Evolutionary conservation across 2,113 vertebrate species (phyloP), one percentile per base, ranked within the genome.

Genomic region (Pipa parva): DNA sequence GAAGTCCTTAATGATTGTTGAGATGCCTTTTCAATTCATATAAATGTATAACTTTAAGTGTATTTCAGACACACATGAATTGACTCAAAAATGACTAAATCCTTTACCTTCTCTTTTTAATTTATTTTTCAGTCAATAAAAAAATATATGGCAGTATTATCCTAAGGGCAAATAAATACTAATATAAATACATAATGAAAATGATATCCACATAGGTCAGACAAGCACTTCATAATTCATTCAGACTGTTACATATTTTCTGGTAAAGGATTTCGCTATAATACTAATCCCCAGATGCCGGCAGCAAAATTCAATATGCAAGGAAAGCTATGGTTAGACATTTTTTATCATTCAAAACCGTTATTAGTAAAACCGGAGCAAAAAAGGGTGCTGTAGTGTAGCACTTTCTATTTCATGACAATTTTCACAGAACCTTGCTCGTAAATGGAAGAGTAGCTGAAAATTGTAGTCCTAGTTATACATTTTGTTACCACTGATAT

Each of bases 221-320:
- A 59, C 11, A 13, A 59, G 27, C 58, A 45, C 26, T 45, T 57
- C 20, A 57, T 28, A 57, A 28, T 36, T 58, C 31, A 37, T 29
- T 27, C 58, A 59, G 24, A 42, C 22, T 59, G 27, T 45, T n/a
- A 8, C 13, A n/a, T 24, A 59, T 59, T 59, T 59, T 21, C 24
- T 42, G 22, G 2, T 59, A 24, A 59, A 42, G 37, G 15, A 22
- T 25, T 36, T 20, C 15, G 45, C 45, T 59, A 42, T 21, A 59
- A 26, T 21, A 59, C 27, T 59, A 59, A 59, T 45, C 36, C 58
- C 26, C 58, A 27, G 26, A 45, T 26, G 58, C 36, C 37, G 26
- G 37, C 58, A 26, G 37, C 58, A 21, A 45, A n/a, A 59, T 59
- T 24, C 45, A 62, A 50, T 49, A 31, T 49, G 22, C 26, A 49